Conservation (phyloP, 1,140 invertebrate genomes). For the Stegodyphus dumicola region DNA sequence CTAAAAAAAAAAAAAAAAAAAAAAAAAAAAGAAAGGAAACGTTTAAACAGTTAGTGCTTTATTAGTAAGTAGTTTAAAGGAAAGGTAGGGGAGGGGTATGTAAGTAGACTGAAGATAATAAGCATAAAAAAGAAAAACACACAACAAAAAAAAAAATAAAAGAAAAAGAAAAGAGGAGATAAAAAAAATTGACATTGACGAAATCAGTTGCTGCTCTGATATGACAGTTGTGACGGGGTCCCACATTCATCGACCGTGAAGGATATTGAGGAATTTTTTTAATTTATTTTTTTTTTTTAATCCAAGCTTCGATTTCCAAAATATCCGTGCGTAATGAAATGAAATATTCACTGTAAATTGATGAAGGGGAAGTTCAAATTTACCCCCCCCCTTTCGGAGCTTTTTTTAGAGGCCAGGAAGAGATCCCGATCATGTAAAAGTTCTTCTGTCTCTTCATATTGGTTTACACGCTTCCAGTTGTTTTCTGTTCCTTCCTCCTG, state of each 20-base stretch:
- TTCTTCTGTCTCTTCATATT: no score
- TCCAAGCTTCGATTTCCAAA: conserved; percentile 10
- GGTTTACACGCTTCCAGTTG: no score
- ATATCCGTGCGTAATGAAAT: conserved; percentile 4
- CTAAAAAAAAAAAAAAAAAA: no score
- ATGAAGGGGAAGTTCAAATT: conserved; percentile 9
- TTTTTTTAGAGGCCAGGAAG: no score
- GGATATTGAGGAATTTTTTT: conserved; percentile 1
- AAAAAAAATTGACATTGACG: conserved; percentile 35
- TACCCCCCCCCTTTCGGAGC: neutral
- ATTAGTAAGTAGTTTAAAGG: conserved; percentile 1
- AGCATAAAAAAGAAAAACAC: conserved; percentile 1
- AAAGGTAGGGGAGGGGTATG: neutral
- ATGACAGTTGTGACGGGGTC: conserved; percentile 40
- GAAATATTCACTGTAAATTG: conserved; percentile 18
- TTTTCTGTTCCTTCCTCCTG: no score
- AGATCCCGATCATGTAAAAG: no score
- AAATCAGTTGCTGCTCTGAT: conserved; percentile 36
- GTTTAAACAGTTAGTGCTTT: neutral
- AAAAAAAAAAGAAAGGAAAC: no score
- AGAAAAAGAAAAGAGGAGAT: neutral
- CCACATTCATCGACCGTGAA: conserved; percentile 34
- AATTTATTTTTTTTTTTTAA: neutral
- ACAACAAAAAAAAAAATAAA: conserved; percentile 4
- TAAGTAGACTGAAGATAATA: conserved; percentile 24